A percentile compares a stretch with the other conserved stretches of the same genome.
Evolutionary conservation across 2,113 vertebrate species (phyloP).

Genomic region (Raja brachyura): DNA sequence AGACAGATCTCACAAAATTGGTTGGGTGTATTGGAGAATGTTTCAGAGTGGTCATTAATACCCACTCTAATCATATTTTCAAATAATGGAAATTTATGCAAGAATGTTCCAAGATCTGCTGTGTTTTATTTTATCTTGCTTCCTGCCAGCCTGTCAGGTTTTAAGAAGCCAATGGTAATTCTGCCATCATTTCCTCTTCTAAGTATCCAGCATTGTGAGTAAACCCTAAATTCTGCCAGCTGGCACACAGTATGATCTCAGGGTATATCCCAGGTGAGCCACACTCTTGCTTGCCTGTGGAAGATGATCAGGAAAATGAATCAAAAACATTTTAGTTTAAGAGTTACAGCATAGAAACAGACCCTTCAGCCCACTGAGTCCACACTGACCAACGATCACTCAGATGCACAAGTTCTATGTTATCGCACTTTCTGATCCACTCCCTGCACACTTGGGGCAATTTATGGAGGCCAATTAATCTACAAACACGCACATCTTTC

Average conservation of each 20-base stretch:
- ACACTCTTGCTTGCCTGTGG: not conserved
- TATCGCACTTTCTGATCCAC: too few relatives aligned
- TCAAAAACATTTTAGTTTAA: not conserved
- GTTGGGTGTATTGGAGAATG: not conserved
- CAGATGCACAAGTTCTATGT: too few relatives aligned
- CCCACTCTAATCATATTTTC: not conserved
- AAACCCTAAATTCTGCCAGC: not conserved
- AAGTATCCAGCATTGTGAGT: not conserved
- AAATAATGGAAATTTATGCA: not conserved
- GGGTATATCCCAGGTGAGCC: not conserved
- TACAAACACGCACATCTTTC: too few relatives aligned
- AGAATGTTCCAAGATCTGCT: not conserved
- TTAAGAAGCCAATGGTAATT: too few relatives aligned
- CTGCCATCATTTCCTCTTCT: not conserved
- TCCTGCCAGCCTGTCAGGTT: not conserved
- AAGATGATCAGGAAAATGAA: not conserved
- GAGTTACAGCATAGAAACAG: too few relatives aligned
- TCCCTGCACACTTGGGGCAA: too few relatives aligned
- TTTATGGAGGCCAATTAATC: too few relatives aligned
- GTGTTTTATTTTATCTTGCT: not conserved
- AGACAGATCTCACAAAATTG: not conserved
- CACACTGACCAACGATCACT: too few relatives aligned
- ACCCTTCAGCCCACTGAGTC: too few relatives aligned
- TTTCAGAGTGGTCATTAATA: not conserved
- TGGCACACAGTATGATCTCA: not conserved